These are phyloP conservation scores for Platalea minor DNA, from an alignment of 2,797 vertebrate species.

Conservation along the genomic window DNA sequence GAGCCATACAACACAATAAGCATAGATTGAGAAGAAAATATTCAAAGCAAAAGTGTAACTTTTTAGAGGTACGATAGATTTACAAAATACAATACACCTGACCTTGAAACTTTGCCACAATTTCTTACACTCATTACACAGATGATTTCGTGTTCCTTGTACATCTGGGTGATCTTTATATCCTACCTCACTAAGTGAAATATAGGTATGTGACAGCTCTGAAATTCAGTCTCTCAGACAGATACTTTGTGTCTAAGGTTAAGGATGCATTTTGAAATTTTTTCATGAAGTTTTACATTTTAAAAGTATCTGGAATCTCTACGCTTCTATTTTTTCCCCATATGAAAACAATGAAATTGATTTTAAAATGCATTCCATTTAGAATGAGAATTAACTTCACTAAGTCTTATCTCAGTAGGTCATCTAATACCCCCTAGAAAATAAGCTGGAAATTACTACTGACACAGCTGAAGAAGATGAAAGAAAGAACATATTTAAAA, in stretches of 20 bases:
- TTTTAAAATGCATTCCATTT: neutral
- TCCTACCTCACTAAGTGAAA: neutral
- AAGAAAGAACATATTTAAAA: neutral
- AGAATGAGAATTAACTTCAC: slow-evolving; percentile 5
- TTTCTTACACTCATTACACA: neutral
- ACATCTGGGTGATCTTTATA: neutral
- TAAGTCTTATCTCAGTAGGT: neutral
- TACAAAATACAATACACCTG: neutral
- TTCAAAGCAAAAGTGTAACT: neutral
- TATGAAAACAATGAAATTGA: neutral
- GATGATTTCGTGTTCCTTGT: neutral
- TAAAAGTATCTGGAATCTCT: neutral
- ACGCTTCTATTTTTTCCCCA: neutral
- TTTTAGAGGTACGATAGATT: neutral
- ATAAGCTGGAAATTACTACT: slow-evolving; percentile 23
- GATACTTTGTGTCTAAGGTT: neutral
- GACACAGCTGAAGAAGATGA: neutral
- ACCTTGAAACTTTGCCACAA: neutral
- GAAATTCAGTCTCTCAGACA: neutral
- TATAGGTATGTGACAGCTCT: neutral
- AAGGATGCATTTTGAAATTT: neutral
- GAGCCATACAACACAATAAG: neutral
- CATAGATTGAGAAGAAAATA: neutral
- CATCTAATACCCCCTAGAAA: neutral
- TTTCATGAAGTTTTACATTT: neutral